A percentile compares a stretch with the other conserved stretches of the same genome.
These are phyloP conservation scores for Eremophila alpestris DNA, from an alignment of 2,797 vertebrate species.

Conservation along the genomic window DNA sequence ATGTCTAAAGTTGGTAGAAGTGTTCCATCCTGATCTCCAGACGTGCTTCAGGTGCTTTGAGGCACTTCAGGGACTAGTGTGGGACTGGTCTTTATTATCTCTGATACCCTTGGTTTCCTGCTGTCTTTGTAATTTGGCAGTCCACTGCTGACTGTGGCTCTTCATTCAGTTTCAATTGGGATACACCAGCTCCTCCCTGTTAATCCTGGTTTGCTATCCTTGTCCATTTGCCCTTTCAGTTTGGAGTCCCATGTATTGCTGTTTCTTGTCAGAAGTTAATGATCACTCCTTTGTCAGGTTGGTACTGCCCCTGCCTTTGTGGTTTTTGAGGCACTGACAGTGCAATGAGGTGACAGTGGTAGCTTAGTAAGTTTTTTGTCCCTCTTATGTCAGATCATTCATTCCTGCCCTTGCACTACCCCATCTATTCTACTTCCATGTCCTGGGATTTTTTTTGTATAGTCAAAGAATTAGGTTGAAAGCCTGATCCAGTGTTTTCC, in stretches of 20 bases:
- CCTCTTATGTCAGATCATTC: background rate
- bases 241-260: background rate
- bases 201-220: background rate
- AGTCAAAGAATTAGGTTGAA: background rate
- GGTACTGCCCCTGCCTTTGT: background rate
- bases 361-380: background rate
- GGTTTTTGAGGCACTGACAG: background rate
- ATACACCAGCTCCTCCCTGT: background rate
- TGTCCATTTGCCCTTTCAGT: background rate
- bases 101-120: background rate
- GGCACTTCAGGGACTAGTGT: background rate
- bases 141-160: accelerated
- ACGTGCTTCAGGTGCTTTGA: background rate
- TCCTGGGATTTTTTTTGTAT: background rate
- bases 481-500: background rate
- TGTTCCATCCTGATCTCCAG: background rate
- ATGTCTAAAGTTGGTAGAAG: background rate
- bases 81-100: background rate
- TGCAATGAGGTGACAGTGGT: background rate
- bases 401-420: background rate
- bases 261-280: background rate
- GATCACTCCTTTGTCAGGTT: background rate
- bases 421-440: background rate
- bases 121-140: background rate
- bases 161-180: background rate